Conservation (phyloP, 2,888 invertebrate species). For the Drosophila fungiperda region DNA sequence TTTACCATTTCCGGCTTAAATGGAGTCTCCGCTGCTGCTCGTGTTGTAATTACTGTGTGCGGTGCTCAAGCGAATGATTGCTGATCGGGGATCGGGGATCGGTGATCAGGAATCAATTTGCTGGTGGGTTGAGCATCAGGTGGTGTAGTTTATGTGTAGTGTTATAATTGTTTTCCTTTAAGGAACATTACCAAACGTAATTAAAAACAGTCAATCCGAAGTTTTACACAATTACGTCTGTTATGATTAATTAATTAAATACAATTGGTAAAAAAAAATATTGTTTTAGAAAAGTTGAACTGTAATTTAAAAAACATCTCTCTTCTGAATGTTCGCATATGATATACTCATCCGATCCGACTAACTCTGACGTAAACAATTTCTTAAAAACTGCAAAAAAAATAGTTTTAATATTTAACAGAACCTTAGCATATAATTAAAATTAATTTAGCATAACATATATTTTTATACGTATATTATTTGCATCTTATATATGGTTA, state of each 20-base stretch:
- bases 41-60: slow-evolving; percentile 39
- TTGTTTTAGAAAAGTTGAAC: not conserved
- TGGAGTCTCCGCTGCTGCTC: slow-evolving; percentile 12
- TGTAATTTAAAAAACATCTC: not conserved
- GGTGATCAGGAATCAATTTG: slow-evolving; percentile 3
- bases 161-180: not conserved
- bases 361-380: not conserved
- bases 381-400: not conserved
- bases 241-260: not conserved
- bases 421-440: not conserved
- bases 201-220: not conserved
- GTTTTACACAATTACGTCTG: not conserved
- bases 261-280: not conserved
- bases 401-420: not conserved
- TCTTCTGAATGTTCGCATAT: not conserved
- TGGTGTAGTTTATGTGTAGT: not conserved
- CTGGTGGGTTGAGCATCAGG: slow-evolving; percentile 14
- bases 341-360: not conserved
- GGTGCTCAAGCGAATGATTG: not conserved
- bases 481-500: not conserved
- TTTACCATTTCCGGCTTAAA: slow-evolving; percentile 59
- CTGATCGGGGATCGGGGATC: not conserved
- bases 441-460: not conserved
- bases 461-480: not conserved
- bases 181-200: no score